Evolutionary conservation across 2,113 vertebrate genomes (phyloP), one percentile per base, ranked within the genome.

Genomic region (Sander vitreus): DNA sequence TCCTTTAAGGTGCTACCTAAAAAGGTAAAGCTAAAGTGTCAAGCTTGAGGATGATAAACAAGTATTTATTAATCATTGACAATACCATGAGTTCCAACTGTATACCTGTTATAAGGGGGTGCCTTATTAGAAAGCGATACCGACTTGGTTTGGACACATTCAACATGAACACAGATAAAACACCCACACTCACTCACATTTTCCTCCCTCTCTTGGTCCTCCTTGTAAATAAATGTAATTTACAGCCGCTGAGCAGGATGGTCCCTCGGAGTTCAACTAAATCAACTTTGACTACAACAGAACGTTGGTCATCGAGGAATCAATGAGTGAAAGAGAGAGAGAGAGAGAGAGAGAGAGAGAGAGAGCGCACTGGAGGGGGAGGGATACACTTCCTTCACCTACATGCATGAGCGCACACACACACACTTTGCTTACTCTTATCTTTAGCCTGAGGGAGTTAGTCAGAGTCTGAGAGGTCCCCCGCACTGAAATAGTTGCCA

Each of bases 161-260:
- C 78, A 68, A 60, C 57, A 59, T 19, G 36, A 67, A 30, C 68
- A 76, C 54, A 73, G 62, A 83, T 74, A 73, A 78, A 86, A 80
- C 77, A 47, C 75, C 70, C 78, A 74, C 57, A 59, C 30, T 65
- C 85, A 81, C 63, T 65, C 85, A 81, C 63, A 73, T 53, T 68
- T 50, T 14, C 58, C 67, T 76, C 69, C 39, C 58, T 23, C 58
- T 72, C 58, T n/a, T 59, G 72, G 58, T 71, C 48, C 60, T 63
- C 80, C 80, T 80, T 70, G 81, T 91, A 83, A 86, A 91, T 87
- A 90, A 88, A 88, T 83, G 63, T 89, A 88, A 90, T 92, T 91
- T 94, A 91, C 70, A 60, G 83, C 86, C 80, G 18, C 85, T 47
- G 72, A 89, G 77, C 87, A 65, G 80, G 74, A 57, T 39, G 50